Evolutionary conservation across 2,888 invertebrate species (phyloP).

Genomic region (Drosophila longiperda): DNA sequence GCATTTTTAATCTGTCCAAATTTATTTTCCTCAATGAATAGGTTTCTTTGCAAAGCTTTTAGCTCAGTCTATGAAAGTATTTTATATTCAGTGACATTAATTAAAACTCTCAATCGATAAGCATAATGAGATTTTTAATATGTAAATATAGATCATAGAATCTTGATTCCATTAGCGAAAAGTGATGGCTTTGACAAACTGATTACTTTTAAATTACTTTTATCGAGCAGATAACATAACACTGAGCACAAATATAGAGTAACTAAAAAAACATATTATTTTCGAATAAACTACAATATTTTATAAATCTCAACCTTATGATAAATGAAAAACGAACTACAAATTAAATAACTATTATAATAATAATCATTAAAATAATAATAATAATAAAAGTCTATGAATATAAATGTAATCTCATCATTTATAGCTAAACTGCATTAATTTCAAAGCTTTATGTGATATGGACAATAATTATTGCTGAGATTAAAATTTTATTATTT

Average conservation of each 20-base stretch:
- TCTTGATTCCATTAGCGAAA: no score
- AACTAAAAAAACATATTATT: neutral
- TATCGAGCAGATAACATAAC: neutral
- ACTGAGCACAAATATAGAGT: neutral
- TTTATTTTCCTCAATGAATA: slow-evolving; percentile 5
- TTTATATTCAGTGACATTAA: slow-evolving; percentile 1
- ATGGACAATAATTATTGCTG: neutral
- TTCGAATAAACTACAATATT: neutral
- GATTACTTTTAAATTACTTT: neutral
- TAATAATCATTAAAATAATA: neutral
- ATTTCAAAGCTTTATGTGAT: neutral
- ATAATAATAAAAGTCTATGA: neutral
- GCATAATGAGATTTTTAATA: neutral
- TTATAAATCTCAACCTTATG: neutral
- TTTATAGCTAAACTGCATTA: neutral
- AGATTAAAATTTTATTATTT: neutral
- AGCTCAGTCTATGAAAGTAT: neutral
- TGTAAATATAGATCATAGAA: neutral
- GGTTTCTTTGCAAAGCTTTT: slow-evolving; percentile 8
- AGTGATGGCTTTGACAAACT: neutral
- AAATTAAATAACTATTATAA: neutral
- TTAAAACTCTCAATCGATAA: slow-evolving; percentile 1
- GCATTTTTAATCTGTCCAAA: slow-evolving; percentile 29
- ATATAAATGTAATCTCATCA: no score
- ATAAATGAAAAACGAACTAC: neutral